Evolutionary conservation across 2,797 vertebrate species (phyloP), one percentile per base, ranked within the genome.

Genomic region (Oreonectes daqikongensis): DNA sequence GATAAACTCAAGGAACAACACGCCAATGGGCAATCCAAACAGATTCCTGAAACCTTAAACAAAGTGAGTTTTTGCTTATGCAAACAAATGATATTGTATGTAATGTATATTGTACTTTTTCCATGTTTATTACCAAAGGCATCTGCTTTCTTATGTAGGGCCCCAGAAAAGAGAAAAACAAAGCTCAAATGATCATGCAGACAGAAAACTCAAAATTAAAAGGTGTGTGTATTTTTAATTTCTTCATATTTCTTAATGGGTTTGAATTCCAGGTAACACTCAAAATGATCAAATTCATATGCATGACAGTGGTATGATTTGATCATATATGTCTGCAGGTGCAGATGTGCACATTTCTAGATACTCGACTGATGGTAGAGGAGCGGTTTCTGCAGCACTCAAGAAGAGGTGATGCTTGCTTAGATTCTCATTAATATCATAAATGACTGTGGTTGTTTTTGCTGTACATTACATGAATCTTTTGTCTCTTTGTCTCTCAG

Each of bases 331-430:
- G 71, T 44, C 15, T 81, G 4, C 73, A 94, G 92, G 84, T 86
- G 85, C 85, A 44, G 93, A 97, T 48, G 86, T 97, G 24, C 85
- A 93, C 75, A 95, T 97, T 77, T 96, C 94, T 24, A 93, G 89
- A 1, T 97, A 93, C 60, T 64, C 88, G 0, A 5, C 85, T 22
- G 95, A 95, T 22, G 90, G 93, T 75, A 96, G 95, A 44, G 93
- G 94, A 69, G 91, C 88, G 30, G 70, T 94, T 22, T 89, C 93
- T 80, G 87, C 91, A 1, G 90, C 90, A 18, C 83, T 94, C 66
- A 91, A 81, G 48, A 88, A 89, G 26, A 90, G 91, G 93, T 93
- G 64, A 30, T 8, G 12, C 28, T 77, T 63, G 3, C 11, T 69
- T 28, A 14, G 0, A 15, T 61, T 69, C 18, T 55, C 15, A 26